Base-by-base conservation (phyloP, 1,140 invertebrate species). In the Carposina sasakii region DNA sequence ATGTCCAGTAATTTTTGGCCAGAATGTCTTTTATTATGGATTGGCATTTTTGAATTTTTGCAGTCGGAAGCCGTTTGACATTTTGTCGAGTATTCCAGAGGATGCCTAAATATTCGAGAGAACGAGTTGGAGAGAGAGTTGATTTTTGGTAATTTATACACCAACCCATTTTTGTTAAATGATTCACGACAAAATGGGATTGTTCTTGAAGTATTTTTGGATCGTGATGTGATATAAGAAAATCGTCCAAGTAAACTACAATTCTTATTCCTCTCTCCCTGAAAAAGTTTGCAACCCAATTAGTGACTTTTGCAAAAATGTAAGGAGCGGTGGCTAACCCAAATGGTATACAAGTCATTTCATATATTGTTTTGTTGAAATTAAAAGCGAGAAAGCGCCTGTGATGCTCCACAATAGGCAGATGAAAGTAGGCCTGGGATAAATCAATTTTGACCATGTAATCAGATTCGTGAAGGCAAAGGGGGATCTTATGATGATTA, bases 341-440 rank as follows among this genome's bases (percentile, higher is more conserved):
- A 48, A 67, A 67, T 9, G 64, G 58, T 9, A 67, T 40, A 21
- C 54, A 51, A 0, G 58, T 62, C 63, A 63, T 58, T 63, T 40
- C 64, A 33, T 36, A 62, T 58, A 20, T 62, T 23, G 60, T 37
- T 19, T 36, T 20, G 13, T 53, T 19, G 39, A 60, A 50, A 10
- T 42, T 46, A 1, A 53, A 24, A 12, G 52, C 40, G 13, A 63
- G 43, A 19, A 57, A 60, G 3, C 57, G 22, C 16, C 48, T 44
- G 41, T 62, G 56, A 9, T 33, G 20, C 13, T 41, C 12, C 6
- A 46, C 47, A 16, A 63, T 48, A 21, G 48, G 42, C n/a, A 60
- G 20, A 48, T 87, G 62, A 61, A 88, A 88, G 49, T 81, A 59
- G 1, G 52, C 59, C 23, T 62, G 51, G n/a, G 52, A 56, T 31